phyloP scores from a whole-genome alignment of 2,888 invertebrate species.

The Philereme transversata region DNA sequence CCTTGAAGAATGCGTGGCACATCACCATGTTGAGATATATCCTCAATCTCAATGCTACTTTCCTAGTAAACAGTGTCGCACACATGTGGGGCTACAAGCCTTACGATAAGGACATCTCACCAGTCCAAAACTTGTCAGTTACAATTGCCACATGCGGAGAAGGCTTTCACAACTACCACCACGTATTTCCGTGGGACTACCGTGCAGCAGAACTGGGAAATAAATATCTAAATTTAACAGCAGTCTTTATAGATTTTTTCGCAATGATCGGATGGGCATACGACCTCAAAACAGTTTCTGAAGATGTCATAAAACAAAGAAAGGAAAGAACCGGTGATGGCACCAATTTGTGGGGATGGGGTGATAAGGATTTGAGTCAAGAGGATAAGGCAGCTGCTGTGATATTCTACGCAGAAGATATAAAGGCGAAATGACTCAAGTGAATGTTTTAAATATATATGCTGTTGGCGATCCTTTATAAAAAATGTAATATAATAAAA shows the following conservation, averaged over 20 bases:
- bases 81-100: slow-evolving; percentile 79
- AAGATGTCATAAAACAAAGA: slow-evolving; percentile 44
- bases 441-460: no score
- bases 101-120: slow-evolving; percentile 63
- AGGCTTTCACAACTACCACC: slow-evolving; percentile 65
- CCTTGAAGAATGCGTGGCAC: slow-evolving; percentile 65
- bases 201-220: slow-evolving; percentile 59
- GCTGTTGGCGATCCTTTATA: no score
- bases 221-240: slow-evolving; percentile 52
- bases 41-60: slow-evolving; percentile 84
- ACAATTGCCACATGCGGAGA: slow-evolving; percentile 51
- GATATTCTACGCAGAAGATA: slow-evolving; percentile 14
- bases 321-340: slow-evolving; percentile 56
- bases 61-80: slow-evolving; percentile 87
- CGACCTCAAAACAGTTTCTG: slow-evolving; percentile 52
- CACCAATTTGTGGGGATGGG: slow-evolving; percentile 46
- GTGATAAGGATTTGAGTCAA: slow-evolving; percentile 30
- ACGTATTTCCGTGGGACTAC: slow-evolving; percentile 62
- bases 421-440: neutral
- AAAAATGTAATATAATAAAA: no score
- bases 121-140: slow-evolving; percentile 47
- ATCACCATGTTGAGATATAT: slow-evolving; percentile 80
- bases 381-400: slow-evolving; percentile 23
- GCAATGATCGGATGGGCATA: slow-evolving; percentile 62
- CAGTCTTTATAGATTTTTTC: slow-evolving; percentile 57